Evolutionary conservation across 2,888 invertebrate genomes (phyloP).

Genomic region (Saturnia japonica): DNA sequence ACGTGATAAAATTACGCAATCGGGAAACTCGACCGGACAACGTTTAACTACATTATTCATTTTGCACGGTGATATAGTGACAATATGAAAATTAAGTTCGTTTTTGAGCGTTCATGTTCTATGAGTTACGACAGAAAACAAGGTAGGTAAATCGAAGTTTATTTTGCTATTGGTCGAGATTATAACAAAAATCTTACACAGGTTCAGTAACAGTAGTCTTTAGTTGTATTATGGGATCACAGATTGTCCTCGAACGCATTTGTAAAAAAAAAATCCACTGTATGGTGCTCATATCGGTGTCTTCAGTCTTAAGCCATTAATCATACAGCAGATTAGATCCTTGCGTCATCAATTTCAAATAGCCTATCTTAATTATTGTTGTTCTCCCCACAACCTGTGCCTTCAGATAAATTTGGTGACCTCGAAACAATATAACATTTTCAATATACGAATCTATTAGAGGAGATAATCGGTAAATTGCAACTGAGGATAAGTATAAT

Average conservation of each 20-base stretch:
- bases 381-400: background rate
- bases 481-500: too few relatives aligned
- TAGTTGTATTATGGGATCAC: background rate
- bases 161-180: background rate
- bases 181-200: background rate
- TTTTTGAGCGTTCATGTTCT: background rate
- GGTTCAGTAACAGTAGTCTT: background rate
- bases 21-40: background rate
- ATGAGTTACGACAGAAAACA: background rate
- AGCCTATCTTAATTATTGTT: background rate
- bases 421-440: background rate
- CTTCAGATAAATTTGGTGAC: background rate
- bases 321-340: background rate
- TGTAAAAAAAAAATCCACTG: background rate
- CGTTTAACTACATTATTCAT: background rate
- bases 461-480: too few relatives aligned
- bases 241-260: background rate
- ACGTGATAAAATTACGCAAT: conserved; percentile 2
- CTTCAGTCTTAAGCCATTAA: background rate
- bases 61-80: background rate
- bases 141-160: background rate
- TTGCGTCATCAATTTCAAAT: background rate
- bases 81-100: background rate
- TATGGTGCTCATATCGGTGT: background rate
- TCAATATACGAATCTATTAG: background rate